These are phyloP conservation scores for Cinara cedri DNA, from an alignment of 2,888 invertebrate species.

Conservation along the genomic window DNA sequence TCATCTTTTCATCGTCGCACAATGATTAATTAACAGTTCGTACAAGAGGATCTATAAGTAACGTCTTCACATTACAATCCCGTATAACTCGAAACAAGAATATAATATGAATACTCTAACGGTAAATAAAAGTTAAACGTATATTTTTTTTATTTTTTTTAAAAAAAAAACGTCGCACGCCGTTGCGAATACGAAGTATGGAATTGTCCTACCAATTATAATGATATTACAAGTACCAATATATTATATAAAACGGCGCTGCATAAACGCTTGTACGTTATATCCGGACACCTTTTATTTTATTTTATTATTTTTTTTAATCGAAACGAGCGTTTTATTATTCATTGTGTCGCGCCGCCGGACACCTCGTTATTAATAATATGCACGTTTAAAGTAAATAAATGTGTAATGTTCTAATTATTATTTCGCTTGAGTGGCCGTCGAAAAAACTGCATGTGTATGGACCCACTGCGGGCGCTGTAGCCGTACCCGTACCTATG, in stretches of 20 bases:
- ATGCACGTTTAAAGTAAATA: conserved; percentile 45
- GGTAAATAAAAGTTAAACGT: too few species aligned
- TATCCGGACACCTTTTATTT: conserved; percentile 11
- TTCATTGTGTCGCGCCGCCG: background rate
- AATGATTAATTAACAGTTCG: too few species aligned
- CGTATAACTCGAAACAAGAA: too few species aligned
- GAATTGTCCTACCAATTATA: background rate
- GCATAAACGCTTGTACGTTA: background rate
- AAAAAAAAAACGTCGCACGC: background rate
- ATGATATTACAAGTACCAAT: too few species aligned
- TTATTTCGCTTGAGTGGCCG: conserved; percentile 29
- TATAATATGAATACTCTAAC: too few species aligned
- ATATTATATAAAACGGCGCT: background rate
- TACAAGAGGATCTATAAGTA: too few species aligned
- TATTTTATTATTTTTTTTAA: conserved; percentile 30
- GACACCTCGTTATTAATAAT: conserved; percentile 12
- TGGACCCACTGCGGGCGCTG: too few species aligned
- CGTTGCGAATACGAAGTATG: background rate
- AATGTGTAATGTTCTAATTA: conserved; percentile 51
- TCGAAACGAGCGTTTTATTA: conserved; percentile 37
- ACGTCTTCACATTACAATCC: too few species aligned
- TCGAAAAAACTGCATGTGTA: conserved; percentile 6
- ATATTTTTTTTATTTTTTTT: too few species aligned
- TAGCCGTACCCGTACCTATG: too few species aligned
- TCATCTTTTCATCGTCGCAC: too few species aligned